Base-by-base conservation (phyloP, 2,113 vertebrate genomes). In the Hippoglossus stenolepis region DNA sequence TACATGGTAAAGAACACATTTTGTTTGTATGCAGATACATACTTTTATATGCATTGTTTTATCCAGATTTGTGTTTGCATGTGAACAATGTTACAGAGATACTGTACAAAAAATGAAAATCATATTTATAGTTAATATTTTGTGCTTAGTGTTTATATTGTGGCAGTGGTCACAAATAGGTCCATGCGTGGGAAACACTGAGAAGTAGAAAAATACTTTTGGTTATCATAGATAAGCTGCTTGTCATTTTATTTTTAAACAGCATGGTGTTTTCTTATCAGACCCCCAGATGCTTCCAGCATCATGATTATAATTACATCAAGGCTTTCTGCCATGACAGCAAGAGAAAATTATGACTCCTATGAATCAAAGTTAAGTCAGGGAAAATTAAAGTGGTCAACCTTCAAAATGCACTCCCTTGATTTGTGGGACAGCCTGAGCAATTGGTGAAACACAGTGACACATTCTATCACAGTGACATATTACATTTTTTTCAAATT, bases 21-120 rank as follows among this genome's bases (percentile, higher is more conserved):
- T 1, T 45, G 31, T 35, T 35, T 35, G 7, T 35, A 35, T 35
- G 31, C 31, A 35, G 31, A 35, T 5, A 35, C 1, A 8, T 35
- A 7, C 31, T 35, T 7, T 7, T 8, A 35, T 45, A 45, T 12
- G 43, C 43, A 45, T 45, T 45, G 43, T 14, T 13, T 45, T 9
- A 15, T 45, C 11, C 10, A 45, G 43, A 35, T 45, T 23, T 11
- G 43, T 45, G 10, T 45, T 45, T 45, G 43, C 70, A 47, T n/a
- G 59, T 58, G 64, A 57, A 40, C 21, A 72, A 67, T 43, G 35
- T 62, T 47, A 73, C 70, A 73, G 43, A 45, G 2, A 54, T 11
- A 43, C 45, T 43, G 23, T 61, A 60, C 23, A 47, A 3, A 35
- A 35, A 35, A 5, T 35, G 6, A 8, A 7, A 35, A 35, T 7